Base-by-base conservation (phyloP, 1,140 invertebrate species). In the Drosophila mojavensis region DNA sequence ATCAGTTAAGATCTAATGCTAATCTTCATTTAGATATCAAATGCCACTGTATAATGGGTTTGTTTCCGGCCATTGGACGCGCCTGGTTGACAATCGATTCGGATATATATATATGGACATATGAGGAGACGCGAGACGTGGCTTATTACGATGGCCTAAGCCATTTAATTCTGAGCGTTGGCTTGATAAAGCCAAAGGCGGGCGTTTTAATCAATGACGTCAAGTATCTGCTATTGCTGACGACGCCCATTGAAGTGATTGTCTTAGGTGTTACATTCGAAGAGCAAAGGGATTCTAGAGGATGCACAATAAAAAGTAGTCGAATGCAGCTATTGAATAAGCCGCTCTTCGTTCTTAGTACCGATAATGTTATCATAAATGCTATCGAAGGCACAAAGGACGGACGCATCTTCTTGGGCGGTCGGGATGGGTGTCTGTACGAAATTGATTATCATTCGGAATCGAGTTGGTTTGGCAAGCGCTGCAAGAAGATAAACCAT, bases 11-110 rank as follows among this genome's bases (percentile, higher is more conserved):
- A n/a, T 13, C 6, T 51, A 47, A 11, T 50, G 2, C 0, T 47
- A 6, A 47, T 50, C 0, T 11, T 24, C 41, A 4, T 10, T 69
- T 85, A 97, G 97, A 97, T 94, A 96, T 98, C 94, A 97, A 98
- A 93, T 98, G 96, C 80, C 97, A 98, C 91, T 98, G 97, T 91
- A 95, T 97, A 93, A 99, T 99, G 97, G 98, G 98, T 5, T 93
- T 99, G 5, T 99, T 99, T 93, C 96, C 98, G 64, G 98, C 98
- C 92, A 98, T 99, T 78, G 96, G 96, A 28, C 94, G 98, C 91
- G 98, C 98, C 0, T 99, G 98, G 98, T 93, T 99, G 17, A 97
- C 98, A 26, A 98, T 99, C 86, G 99, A 99, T 90, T 99, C 97
- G 89, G 98, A 99, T 93, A 97, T 99, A 78, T 99, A 99, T 94